A percentile compares a stretch with the other conserved stretches of the same genome.
phyloP scores from a whole-genome alignment of 2,797 vertebrate species.

The Protonibea diacanthus region DNA sequence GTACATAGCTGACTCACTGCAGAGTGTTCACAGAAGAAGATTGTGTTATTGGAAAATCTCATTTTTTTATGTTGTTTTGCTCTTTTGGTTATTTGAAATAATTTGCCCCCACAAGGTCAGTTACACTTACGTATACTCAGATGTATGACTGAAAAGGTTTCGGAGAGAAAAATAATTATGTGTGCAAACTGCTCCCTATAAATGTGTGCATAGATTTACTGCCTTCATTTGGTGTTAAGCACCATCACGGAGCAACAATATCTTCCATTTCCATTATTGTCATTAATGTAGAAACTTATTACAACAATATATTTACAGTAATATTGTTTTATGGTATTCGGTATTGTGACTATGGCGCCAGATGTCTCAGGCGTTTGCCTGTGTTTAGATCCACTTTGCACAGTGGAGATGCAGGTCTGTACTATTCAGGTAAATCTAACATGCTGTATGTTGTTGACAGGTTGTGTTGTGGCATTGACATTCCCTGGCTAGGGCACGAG shows the following conservation, averaged over 20 bases:
- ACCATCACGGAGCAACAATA: conserved; percentile 16
- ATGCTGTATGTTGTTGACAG: conserved; percentile 48
- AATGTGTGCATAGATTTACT: conserved; percentile 44
- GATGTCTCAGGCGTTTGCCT: neutral
- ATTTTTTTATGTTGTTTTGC: conserved; percentile 39
- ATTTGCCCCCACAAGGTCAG: conserved; percentile 38
- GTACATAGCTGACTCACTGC: conserved; percentile 65
- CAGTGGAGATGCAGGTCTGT: conserved; percentile 1
- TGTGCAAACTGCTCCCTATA: neutral
- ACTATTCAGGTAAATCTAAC: conserved; percentile 19
- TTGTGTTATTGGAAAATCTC: conserved; percentile 30
- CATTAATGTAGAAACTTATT: conserved; percentile 26
- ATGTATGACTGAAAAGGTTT: conserved; percentile 32
- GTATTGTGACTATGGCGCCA: neutral
- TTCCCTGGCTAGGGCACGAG: conserved; percentile 75
- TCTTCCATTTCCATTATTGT: conserved; percentile 3
- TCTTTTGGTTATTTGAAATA: conserved; percentile 39
- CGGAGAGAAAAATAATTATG: conserved; percentile 6
- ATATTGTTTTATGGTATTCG: conserved; percentile 6
- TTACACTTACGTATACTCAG: conserved; percentile 28
- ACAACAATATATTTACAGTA: conserved; percentile 12
- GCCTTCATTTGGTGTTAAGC: conserved; percentile 41
- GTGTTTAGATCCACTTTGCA: conserved; percentile 9
- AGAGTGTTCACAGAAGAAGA: conserved; percentile 51
- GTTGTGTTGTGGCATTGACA: conserved; percentile 64